Conservation (phyloP, 1,140 invertebrate genomes). For the Drosophila miranda region DNA sequence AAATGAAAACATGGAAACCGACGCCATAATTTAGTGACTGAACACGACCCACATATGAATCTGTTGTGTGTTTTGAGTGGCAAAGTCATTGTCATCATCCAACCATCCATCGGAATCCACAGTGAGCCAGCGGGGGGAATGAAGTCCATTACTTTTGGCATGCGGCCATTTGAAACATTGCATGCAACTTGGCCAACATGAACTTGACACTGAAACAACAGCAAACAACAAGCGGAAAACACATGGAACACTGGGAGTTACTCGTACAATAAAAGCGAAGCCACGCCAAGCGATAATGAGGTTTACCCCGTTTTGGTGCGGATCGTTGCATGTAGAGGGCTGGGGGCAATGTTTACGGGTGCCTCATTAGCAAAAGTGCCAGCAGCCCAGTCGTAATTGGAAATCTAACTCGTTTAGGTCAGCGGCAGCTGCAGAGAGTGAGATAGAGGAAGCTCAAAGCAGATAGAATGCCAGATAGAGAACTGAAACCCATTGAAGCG, state of each 20-base stretch:
- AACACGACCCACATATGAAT: constrained; percentile 55
- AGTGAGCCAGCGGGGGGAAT: neutral
- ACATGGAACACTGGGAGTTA: constrained; percentile 9
- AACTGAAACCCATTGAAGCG: constrained; percentile 52
- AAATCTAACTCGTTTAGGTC: constrained; percentile 72
- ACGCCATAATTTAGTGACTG: constrained; percentile 69
- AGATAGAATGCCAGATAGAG: neutral
- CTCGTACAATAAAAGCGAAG: constrained; percentile 7
- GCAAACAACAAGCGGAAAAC: constrained; percentile 35
- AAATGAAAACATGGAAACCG: constrained; percentile 71
- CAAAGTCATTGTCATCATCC: constrained; percentile 54
- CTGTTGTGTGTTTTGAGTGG: constrained; percentile 25
- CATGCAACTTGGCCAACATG: constrained; percentile 72
- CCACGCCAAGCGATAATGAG: constrained; percentile 37
- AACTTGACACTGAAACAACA: constrained; percentile 76
- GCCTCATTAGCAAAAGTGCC: constrained; percentile 68
- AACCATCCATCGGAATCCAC: no score
- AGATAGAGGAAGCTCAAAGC: neutral
- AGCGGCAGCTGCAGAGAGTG: constrained; percentile 13
- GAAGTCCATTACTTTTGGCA: constrained; percentile 76
- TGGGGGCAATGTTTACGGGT: constrained; percentile 7
- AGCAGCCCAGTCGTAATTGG: constrained; percentile 66
- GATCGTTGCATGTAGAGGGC: neutral
- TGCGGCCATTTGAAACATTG: constrained; percentile 74
- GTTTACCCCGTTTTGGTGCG: constrained; percentile 22